Conservation (phyloP, 2,888 invertebrate genomes). For the Troides oblongomaculatus region DNA sequence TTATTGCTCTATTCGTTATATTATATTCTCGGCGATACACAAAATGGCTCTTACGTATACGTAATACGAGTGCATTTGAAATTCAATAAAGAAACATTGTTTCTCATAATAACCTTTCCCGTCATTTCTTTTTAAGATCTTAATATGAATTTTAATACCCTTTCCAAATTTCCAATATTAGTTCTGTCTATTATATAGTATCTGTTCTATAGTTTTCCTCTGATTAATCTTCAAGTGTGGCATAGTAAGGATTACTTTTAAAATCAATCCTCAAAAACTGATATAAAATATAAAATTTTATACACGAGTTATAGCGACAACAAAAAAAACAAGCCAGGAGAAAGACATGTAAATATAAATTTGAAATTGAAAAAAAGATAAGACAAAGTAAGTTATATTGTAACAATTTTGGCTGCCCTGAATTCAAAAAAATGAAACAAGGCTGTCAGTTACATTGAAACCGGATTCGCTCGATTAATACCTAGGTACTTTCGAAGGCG, state of each 20-base stretch:
- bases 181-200: neutral
- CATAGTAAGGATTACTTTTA: neutral
- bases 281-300: no score
- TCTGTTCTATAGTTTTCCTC: no score
- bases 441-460: constrained; percentile 40
- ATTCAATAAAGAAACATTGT: neutral
- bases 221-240: neutral
- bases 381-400: constrained; percentile 16
- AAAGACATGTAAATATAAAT: neutral
- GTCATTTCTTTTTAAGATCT: constrained; percentile 1
- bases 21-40: constrained; percentile 59
- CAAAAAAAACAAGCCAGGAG: no score
- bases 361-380: neutral
- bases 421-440: constrained; percentile 31
- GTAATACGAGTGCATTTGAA: constrained; percentile 39
- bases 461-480: constrained; percentile 54
- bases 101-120: neutral
- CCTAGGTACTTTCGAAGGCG: constrained; percentile 68
- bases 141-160: neutral
- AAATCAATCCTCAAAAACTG: no score
- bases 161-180: neutral
- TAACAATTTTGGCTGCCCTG: constrained; percentile 22
- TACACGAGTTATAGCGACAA: no score
- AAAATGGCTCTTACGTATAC: constrained; percentile 52
- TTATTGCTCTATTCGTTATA: constrained; percentile 65